Conservation (phyloP, 2,113 vertebrate species). For the Periophthalmodon schlosseri region DNA sequence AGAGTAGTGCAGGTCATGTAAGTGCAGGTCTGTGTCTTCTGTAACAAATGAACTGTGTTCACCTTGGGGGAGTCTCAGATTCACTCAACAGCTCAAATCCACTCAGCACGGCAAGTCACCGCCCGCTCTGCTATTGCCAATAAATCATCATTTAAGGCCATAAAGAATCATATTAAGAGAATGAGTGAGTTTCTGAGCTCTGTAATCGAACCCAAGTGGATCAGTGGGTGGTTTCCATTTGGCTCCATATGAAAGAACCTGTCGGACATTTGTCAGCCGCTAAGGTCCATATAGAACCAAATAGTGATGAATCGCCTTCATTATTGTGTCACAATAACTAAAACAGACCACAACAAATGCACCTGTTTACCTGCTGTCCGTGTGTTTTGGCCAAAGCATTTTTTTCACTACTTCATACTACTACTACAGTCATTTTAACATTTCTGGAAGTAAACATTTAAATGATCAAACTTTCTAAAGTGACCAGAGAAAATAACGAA, state of each 20-base stretch:
- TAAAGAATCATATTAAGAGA: conserved; percentile 52
- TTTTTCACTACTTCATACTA: neutral
- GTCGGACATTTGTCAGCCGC: conserved; percentile 41
- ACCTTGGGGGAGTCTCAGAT: conserved; percentile 29
- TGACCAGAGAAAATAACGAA: conserved; percentile 3
- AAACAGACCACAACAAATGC: conserved; percentile 18
- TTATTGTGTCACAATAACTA: conserved; percentile 20
- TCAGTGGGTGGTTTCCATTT: conserved; percentile 50
- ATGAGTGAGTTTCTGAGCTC: conserved; percentile 38
- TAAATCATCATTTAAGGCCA: conserved; percentile 65
- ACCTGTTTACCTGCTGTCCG: conserved; percentile 14
- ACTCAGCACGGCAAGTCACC: conserved; percentile 31
- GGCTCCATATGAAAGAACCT: conserved; percentile 33
- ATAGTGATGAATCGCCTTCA: conserved; percentile 40
- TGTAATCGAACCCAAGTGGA: conserved; percentile 31
- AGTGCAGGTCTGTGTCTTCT: conserved; percentile 26
- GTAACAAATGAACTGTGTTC: conserved; percentile 38
- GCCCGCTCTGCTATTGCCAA: conserved; percentile 28
- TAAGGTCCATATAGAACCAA: conserved; percentile 15
- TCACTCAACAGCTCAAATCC: conserved; percentile 43
- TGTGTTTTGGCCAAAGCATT: conserved; percentile 9
- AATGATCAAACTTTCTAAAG: neutral
- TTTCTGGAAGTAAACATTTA: neutral
- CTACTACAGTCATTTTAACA: neutral
- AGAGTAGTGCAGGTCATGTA: too few relatives aligned